Evolutionary conservation across 2,888 invertebrate genomes (phyloP), one percentile per base, ranked within the genome.

Genomic region (Andrena hattorfiana): DNA sequence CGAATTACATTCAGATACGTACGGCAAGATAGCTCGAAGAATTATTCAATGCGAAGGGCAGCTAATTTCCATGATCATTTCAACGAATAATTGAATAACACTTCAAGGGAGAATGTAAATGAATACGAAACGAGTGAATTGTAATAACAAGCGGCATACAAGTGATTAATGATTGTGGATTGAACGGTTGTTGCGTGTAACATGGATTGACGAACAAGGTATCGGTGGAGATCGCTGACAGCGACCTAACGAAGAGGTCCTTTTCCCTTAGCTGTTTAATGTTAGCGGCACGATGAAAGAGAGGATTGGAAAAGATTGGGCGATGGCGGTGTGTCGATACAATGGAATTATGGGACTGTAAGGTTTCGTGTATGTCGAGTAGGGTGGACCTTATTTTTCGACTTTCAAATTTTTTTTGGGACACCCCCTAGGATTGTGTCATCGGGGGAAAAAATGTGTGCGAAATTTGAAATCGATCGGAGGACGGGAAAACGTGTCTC

Each of bases 321-420:
- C 28, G 56, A 59, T 13, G 7, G 20, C 10, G 30, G 49, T 16
- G 7, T 35, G 48, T 4, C 16, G 32, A 8, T 42, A 7, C 8
- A 23, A 48, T 66, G 54, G 30, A 60, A 66, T 60, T 28, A 54
- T 20, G 54, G 54, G 54, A 3, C 2, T 54, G 20, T 23, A 5
- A 59, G 20, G 70, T 62, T 60, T 54, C 30, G 62, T 48, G 51
- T 76, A 35, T 62, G 8, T 13, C 8, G 16, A 26, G n/a, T n/a
- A n/a, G n/a, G n/a, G n/a, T n/a, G n/a, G n/a, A n/a, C n/a, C n/a
- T n/a, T n/a, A n/a, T n/a, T n/a, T n/a, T n/a, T n/a, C n/a, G n/a
- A n/a, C n/a, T n/a, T n/a, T n/a, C n/a, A n/a, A n/a, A n/a, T n/a
- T n/a, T n/a, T n/a, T n/a, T n/a, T n/a, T n/a, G n/a, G n/a, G n/a